These are phyloP conservation scores for Elegia similella DNA, from an alignment of 2,888 invertebrate genomes.

Conservation along the genomic window DNA sequence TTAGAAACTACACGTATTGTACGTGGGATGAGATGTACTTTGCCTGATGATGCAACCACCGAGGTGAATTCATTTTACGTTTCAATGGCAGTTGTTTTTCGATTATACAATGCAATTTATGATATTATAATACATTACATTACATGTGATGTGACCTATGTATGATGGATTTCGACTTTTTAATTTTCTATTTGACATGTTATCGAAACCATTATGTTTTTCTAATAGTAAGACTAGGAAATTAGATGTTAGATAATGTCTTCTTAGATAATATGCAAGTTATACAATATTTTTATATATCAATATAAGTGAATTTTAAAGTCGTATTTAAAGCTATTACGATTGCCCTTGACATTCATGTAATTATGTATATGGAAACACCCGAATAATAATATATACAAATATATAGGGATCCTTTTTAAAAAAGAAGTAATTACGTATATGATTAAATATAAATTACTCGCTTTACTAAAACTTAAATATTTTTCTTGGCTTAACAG, in stretches of 20 bases:
- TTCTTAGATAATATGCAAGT: neutral
- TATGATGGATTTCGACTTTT: neutral
- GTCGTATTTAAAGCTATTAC: too few species aligned
- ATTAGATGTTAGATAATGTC: neutral
- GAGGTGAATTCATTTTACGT: neutral
- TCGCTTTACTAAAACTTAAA: too few species aligned
- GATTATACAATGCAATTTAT: conserved; percentile 3
- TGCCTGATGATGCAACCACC: conserved; percentile 3
- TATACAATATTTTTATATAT: neutral
- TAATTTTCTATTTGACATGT: conserved; percentile 4
- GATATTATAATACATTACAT: neutral
- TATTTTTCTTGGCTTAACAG: too few species aligned
- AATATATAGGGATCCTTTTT: too few species aligned
- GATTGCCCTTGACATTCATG: too few species aligned
- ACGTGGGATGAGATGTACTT: neutral
- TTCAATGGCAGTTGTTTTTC: neutral
- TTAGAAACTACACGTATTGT: conserved; percentile 20
- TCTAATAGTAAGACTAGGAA: neutral
- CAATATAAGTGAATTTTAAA: neutral
- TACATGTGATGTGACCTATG: neutral
- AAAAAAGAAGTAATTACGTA: too few species aligned
- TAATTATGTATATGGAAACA: too few species aligned
- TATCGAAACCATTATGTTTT: neutral
- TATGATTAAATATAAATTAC: too few species aligned
- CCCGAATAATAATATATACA: too few species aligned